A percentile compares a stretch with the other conserved stretches of the same genome.
phyloP scores from a whole-genome alignment of 2,113 vertebrate species.

The Fukomys damarensis region DNA sequence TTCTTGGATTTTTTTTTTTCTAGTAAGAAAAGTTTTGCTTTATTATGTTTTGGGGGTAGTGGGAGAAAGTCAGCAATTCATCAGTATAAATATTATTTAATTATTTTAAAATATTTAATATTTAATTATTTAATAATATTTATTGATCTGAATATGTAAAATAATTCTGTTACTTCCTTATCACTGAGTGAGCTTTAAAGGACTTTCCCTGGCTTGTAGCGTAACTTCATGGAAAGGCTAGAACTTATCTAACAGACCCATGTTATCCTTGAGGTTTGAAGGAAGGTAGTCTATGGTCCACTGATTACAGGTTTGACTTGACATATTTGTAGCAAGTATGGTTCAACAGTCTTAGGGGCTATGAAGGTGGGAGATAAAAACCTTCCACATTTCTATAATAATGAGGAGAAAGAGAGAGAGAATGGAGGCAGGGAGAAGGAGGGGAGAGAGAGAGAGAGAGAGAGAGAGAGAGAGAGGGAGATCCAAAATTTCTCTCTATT shows the following conservation, averaged over 20 bases:
- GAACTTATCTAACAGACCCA: not conserved
- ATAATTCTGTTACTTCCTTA: not conserved
- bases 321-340: not conserved
- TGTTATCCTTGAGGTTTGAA: not conserved
- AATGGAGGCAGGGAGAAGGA: not conserved
- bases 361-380: not conserved
- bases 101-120: too few relatives aligned
- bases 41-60: not conserved
- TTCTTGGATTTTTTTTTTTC: not conserved
- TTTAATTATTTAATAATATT: not conserved
- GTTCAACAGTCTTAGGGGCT: not conserved
- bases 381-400: not conserved
- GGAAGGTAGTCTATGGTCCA: not conserved
- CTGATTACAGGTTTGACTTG: not conserved
- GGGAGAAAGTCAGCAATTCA: not conserved
- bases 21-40: not conserved
- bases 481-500: not conserved
- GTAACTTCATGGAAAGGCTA: not conserved
- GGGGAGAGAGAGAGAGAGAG: not conserved
- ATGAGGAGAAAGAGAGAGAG: not conserved
- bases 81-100: not conserved
- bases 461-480: not conserved
- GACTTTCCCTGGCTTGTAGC: not conserved
- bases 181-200: not conserved
- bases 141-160: slow-evolving; percentile 12